A percentile compares a stretch with the other conserved stretches of the same genome.
Conservation (phyloP, 2,113 vertebrate species). For the Parus major region DNA sequence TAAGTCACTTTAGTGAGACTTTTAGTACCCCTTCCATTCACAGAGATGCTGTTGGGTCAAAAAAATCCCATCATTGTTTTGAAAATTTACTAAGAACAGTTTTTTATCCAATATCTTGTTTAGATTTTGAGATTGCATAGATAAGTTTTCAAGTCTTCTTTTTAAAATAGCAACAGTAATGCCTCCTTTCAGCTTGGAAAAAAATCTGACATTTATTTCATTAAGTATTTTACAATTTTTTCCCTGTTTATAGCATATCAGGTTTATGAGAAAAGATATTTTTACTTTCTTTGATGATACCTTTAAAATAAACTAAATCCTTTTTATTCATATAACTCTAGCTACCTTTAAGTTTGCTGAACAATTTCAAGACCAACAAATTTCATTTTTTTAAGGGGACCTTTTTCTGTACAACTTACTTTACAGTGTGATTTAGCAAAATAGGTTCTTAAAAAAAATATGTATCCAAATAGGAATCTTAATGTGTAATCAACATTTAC, state of each 20-base stretch:
- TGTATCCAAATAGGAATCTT: neutral
- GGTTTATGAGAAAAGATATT: neutral
- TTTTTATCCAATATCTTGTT: neutral
- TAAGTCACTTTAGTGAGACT: neutral
- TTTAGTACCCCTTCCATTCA: neutral
- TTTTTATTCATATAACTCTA: neutral
- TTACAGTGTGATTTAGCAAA: neutral
- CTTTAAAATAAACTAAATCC: neutral
- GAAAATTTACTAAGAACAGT: neutral
- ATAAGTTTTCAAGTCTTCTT: neutral
- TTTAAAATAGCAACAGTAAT: neutral
- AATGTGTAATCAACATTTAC: neutral
- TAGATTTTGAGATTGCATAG: neutral
- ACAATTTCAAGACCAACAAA: neutral
- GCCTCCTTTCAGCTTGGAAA: neutral
- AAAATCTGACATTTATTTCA: neutral
- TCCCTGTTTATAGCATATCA: neutral
- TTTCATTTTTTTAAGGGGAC: neutral
- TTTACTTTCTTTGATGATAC: neutral
- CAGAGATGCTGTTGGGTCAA: neutral
- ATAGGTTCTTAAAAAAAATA: neutral
- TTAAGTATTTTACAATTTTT: neutral
- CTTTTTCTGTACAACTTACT: neutral
- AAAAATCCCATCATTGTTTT: neutral
- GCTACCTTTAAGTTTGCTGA: neutral